Conservation (phyloP, 2,888 invertebrate genomes). For the Bombylius discolor region DNA sequence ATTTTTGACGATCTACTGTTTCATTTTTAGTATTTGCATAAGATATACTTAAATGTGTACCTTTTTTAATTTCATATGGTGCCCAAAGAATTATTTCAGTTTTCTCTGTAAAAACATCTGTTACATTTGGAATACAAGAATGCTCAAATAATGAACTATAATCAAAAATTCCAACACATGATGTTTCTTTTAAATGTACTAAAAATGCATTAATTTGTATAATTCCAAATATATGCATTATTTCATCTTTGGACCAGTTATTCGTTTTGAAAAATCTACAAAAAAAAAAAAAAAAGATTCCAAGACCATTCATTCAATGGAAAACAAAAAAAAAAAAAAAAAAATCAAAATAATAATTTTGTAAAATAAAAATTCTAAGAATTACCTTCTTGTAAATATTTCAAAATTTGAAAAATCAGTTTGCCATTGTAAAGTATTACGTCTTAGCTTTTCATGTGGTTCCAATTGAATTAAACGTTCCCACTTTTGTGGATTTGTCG, state of each 20-base stretch:
- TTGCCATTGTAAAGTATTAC: constrained; percentile 47
- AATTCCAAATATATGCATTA: constrained; percentile 61
- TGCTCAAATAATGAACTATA: constrained; percentile 68
- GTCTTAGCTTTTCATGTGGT: constrained; percentile 52
- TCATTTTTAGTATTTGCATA: constrained; percentile 79
- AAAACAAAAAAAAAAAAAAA: constrained; percentile 37
- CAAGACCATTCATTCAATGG: too few species aligned
- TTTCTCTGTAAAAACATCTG: constrained; percentile 60
- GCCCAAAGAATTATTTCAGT: constrained; percentile 51
- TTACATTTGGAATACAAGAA: constrained; percentile 67
- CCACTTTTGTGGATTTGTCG: constrained; percentile 49
- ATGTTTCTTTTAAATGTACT: constrained; percentile 59
- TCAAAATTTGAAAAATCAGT: constrained; percentile 39
- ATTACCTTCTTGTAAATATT: constrained; percentile 33
- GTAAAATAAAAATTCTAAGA: too few species aligned
- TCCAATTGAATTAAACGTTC: constrained; percentile 48
- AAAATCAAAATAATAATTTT: not conserved
- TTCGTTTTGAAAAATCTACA: constrained; percentile 55
- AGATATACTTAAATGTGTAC: constrained; percentile 63
- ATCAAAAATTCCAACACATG: constrained; percentile 60
- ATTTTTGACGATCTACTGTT: constrained; percentile 57
- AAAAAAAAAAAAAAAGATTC: too few species aligned
- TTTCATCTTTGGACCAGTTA: constrained; percentile 54
- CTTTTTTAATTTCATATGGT: constrained; percentile 44
- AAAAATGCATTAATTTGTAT: constrained; percentile 73